Conservation (phyloP, 2,113 vertebrate genomes). For the Hiodon tergisus region DNA sequence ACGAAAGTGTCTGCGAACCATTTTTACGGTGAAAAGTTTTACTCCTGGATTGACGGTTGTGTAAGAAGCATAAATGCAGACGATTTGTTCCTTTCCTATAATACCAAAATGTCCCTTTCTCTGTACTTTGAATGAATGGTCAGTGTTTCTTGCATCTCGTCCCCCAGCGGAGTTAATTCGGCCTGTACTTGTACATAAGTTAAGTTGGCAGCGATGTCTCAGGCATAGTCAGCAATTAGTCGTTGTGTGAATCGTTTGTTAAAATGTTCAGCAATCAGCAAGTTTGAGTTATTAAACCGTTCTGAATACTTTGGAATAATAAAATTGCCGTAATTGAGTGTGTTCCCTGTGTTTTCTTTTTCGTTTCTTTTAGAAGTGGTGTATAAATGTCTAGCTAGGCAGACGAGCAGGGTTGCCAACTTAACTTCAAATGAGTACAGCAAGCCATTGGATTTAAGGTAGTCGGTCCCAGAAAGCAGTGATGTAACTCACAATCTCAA, state of each 20-base stretch:
- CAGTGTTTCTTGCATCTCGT: conserved; percentile 24
- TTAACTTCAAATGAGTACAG: conserved; percentile 18
- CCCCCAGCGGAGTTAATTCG: conserved; percentile 16
- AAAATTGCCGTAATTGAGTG: conserved; percentile 25
- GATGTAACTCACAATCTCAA: neutral
- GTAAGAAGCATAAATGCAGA: conserved; percentile 19
- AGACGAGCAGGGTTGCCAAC: conserved; percentile 16
- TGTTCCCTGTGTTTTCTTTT: conserved; percentile 25
- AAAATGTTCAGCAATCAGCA: conserved; percentile 7
- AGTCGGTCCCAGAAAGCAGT: neutral
- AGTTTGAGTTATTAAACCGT: conserved; percentile 24
- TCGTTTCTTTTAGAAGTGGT: neutral
- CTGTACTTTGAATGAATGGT: conserved; percentile 15
- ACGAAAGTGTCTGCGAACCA: no score
- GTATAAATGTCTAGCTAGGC: neutral
- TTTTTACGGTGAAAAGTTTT: neutral
- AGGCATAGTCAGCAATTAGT: conserved; percentile 17
- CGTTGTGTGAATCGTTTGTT: conserved; percentile 24
- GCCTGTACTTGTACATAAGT: conserved; percentile 23
- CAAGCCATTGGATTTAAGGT: neutral
- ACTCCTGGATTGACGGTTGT: conserved; percentile 9
- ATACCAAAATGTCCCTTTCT: conserved; percentile 19
- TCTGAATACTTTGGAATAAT: conserved; percentile 29
- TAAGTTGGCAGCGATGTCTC: conserved; percentile 29
- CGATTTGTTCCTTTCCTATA: conserved; percentile 23